These are phyloP conservation scores for Lasiommata megera DNA, from an alignment of 2,888 invertebrate genomes.

Conservation along the genomic window DNA sequence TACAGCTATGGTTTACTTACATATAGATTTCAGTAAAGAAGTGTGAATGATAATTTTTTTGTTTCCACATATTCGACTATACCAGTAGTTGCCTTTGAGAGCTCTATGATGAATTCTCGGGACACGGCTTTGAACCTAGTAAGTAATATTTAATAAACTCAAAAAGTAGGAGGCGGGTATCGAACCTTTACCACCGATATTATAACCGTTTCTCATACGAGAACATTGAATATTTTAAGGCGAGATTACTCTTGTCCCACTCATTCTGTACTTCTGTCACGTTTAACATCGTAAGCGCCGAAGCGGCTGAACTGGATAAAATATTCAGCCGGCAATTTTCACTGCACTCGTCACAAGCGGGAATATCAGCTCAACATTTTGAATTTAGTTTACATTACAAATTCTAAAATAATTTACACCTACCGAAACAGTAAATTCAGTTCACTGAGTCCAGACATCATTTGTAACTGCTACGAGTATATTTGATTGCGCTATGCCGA, in stretches of 20 bases:
- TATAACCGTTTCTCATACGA: too few species aligned
- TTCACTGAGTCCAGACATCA: not conserved
- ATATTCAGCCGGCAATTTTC: constrained; percentile 49
- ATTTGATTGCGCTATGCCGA: not conserved
- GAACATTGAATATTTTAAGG: constrained; percentile 10
- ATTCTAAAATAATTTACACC: not conserved
- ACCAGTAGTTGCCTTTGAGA: too few species aligned
- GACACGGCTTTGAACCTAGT: too few species aligned
- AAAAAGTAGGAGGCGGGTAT: too few species aligned
- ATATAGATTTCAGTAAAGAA: too few species aligned
- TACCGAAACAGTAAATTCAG: not conserved
- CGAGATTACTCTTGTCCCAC: constrained; percentile 24
- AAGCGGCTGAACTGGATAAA: constrained; percentile 48
- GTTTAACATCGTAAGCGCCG: constrained; percentile 40
- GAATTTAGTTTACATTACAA: constrained; percentile 16
- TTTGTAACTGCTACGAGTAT: not conserved
- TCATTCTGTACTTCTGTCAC: constrained; percentile 44
- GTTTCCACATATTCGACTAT: too few species aligned
- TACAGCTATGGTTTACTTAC: too few species aligned
- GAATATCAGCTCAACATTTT: constrained; percentile 27
- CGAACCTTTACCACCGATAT: too few species aligned
- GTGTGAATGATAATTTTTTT: too few species aligned
- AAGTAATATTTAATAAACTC: too few species aligned
- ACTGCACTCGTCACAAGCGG: constrained; percentile 31
- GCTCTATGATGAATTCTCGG: too few species aligned